Evolutionary conservation across 2,888 invertebrate species (phyloP).

Genomic region (Pollenia angustigena): DNA sequence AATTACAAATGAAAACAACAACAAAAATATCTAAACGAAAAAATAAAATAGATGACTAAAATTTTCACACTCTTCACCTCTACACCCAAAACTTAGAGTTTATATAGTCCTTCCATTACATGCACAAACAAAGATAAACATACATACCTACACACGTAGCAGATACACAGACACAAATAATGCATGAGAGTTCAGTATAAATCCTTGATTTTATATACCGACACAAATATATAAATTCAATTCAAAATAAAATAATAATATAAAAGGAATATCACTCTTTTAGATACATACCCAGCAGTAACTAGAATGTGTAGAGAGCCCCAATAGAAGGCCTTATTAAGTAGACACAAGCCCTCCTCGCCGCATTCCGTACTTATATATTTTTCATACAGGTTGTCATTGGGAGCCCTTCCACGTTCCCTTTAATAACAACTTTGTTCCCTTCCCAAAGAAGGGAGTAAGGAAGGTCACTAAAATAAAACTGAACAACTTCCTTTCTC

Average conservation of each 20-base stretch:
- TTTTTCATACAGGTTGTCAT: no score
- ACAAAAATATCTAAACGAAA: neutral
- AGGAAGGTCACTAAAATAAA: no score
- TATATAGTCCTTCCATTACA: neutral
- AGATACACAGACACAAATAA: constrained; percentile 16
- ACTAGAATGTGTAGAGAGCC: no score
- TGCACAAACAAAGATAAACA: neutral
- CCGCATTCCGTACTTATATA: no score
- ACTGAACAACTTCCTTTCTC: no score
- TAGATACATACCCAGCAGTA: neutral
- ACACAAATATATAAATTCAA: constrained; percentile 54
- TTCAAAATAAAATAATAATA: constrained; percentile 36
- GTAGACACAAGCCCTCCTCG: no score
- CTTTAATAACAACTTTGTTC: no score
- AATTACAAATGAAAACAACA: constrained; percentile 52
- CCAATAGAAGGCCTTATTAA: no score
- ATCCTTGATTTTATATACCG: constrained; percentile 60
- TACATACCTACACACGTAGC: neutral
- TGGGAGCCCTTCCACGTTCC: no score
- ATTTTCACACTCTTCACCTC: constrained; percentile 45
- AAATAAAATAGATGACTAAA: constrained; percentile 31
- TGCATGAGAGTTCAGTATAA: constrained; percentile 36
- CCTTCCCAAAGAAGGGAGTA: no score
- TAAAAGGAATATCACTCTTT: constrained; percentile 6
- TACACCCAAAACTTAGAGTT: constrained; percentile 1